Conservation (phyloP, 23 tunicate genomes). For the Trididemnum miniatum region DNA sequence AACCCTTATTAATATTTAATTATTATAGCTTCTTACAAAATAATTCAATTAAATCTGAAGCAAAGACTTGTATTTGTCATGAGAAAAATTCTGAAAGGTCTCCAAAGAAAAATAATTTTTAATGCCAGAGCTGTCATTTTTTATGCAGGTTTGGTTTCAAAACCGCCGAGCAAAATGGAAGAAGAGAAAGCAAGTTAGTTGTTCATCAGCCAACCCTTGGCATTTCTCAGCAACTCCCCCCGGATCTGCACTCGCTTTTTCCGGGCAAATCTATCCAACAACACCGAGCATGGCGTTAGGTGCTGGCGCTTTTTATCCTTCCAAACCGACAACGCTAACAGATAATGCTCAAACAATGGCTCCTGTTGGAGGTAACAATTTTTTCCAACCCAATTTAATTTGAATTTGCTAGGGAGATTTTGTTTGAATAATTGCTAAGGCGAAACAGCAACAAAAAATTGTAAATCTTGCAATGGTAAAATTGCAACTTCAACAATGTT, state of each 20-base stretch:
- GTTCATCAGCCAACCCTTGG: conserved; percentile 46
- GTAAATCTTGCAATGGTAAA: too few relatives aligned
- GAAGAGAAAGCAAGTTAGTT: conserved; percentile 47
- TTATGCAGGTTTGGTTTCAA: conserved; percentile 95
- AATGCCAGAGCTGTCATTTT: neutral
- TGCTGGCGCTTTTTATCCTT: neutral
- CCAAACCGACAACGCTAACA: neutral
- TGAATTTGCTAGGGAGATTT: too few relatives aligned
- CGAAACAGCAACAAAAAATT: too few relatives aligned
- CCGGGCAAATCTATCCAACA: conserved; percentile 50
- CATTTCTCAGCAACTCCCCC: conserved; percentile 36
- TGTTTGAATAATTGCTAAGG: too few relatives aligned
- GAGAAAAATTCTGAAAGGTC: neutral
- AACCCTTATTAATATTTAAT: conserved; percentile 17
- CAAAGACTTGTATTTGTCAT: neutral
- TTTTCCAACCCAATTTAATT: too few relatives aligned
- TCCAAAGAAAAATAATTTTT: conserved; percentile 1
- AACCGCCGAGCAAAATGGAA: conserved; percentile 98
- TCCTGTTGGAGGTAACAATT: too few relatives aligned
- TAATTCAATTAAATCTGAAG: conserved; percentile 6
- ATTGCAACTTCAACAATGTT: too few relatives aligned
- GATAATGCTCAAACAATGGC: neutral
- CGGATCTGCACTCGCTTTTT: conserved; percentile 41
- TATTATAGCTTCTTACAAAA: neutral
- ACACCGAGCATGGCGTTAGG: conserved; percentile 29